A percentile compares a stretch with the other conserved stretches of the same genome.
Conservation (phyloP, 2,888 invertebrate species). For the Sisyra nigra region DNA sequence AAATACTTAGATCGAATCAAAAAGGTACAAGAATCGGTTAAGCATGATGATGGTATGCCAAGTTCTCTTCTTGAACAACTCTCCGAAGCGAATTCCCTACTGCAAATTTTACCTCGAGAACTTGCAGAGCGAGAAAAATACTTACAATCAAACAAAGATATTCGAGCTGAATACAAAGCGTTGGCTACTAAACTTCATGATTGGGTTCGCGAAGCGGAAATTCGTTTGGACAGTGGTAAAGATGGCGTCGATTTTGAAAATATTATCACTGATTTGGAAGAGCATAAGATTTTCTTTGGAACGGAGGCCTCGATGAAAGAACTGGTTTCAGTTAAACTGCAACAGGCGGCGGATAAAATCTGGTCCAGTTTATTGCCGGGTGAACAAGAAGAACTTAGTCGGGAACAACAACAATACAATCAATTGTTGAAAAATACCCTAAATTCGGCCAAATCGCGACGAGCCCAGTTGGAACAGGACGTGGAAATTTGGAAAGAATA, state of each 20-base stretch:
- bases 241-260: slow-evolving; percentile 82
- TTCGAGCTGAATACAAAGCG: slow-evolving; percentile 59
- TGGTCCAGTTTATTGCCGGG: slow-evolving; percentile 69
- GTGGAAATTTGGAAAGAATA: slow-evolving; percentile 77
- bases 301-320: slow-evolving; percentile 64
- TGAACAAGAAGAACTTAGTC: slow-evolving; percentile 70
- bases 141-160: slow-evolving; percentile 56
- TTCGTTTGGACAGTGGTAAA: slow-evolving; percentile 57
- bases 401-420: slow-evolving; percentile 66
- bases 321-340: slow-evolving; percentile 64
- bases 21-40: slow-evolving; percentile 51
- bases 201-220: slow-evolving; percentile 73
- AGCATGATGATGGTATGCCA: slow-evolving; percentile 63
- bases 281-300: slow-evolving; percentile 74
- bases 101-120: slow-evolving; percentile 63
- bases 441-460: slow-evolving; percentile 66
- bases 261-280: slow-evolving; percentile 64
- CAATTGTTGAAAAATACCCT: slow-evolving; percentile 68
- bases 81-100: slow-evolving; percentile 65
- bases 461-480: slow-evolving; percentile 65
- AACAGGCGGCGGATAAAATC: slow-evolving; percentile 72
- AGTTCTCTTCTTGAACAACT: slow-evolving; percentile 67
- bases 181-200: slow-evolving; percentile 61
- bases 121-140: slow-evolving; percentile 68
- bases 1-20: slow-evolving; percentile 51